phyloP scores from a whole-genome alignment of 2,113 vertebrate species.

The Tauraco erythrolophus region DNA sequence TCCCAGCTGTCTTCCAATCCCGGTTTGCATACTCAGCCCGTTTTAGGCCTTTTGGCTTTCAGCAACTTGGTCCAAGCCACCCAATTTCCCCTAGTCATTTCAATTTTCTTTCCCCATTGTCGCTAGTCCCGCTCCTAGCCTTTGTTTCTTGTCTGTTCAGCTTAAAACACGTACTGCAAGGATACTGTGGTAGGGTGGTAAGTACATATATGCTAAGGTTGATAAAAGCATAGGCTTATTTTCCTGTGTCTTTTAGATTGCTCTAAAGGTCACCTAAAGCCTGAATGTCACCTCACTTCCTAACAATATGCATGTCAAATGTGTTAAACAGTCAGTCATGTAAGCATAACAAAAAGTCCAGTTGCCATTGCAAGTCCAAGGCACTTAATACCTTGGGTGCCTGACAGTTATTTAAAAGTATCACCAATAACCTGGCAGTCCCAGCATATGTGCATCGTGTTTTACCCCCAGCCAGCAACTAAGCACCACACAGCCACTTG shows the following conservation, averaged over 20 bases:
- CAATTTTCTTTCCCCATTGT: accelerated
- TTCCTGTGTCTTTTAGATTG: not conserved
- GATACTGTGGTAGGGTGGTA: not conserved
- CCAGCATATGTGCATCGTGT: not conserved
- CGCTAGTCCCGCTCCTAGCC: not conserved
- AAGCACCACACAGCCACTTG: no score
- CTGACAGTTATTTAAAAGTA: not conserved
- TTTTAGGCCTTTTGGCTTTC: not conserved
- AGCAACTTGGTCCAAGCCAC: not conserved
- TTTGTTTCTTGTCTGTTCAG: not conserved
- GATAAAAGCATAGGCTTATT: not conserved
- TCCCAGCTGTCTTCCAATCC: not conserved
- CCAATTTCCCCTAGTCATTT: not conserved
- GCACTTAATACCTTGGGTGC: not conserved
- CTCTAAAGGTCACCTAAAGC: not conserved
- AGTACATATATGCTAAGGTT: not conserved
- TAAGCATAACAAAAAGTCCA: not conserved
- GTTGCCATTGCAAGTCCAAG: not conserved
- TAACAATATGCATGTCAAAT: not conserved
- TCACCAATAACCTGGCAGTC: not conserved
- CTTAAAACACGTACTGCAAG: not conserved
- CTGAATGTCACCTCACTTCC: not conserved
- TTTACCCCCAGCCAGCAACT: no score
- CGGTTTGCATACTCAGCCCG: not conserved
- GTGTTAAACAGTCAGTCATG: not conserved